phyloP scores from a whole-genome alignment of 2,797 vertebrate genomes.

The Microtus agrestis region DNA sequence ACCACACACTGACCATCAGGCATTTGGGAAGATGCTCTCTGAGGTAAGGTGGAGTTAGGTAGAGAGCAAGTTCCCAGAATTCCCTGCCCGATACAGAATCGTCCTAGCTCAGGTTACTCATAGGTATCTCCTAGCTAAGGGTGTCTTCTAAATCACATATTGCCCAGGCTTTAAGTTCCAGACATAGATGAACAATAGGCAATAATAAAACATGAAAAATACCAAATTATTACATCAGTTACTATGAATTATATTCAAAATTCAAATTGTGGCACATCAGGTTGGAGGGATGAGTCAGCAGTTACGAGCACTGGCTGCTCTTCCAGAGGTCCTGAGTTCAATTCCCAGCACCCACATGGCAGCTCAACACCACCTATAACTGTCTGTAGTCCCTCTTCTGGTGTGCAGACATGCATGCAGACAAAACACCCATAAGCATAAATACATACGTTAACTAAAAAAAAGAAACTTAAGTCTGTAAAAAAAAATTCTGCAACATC shows the following conservation, averaged over 20 bases:
- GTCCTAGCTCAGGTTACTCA: neutral
- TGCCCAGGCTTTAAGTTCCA: neutral
- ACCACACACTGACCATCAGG: neutral
- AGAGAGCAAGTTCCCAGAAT: neutral
- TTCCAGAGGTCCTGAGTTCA: neutral
- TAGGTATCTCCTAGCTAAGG: slow-evolving; percentile 2
- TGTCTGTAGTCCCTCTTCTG: neutral
- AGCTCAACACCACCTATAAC: neutral
- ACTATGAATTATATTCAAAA: neutral
- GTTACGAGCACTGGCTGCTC: neutral
- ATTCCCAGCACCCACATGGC: too few species aligned
- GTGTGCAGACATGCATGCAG: neutral
- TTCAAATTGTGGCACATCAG: neutral
- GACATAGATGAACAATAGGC: neutral
- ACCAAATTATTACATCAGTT: neutral
- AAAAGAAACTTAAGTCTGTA: neutral
- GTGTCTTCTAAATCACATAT: neutral
- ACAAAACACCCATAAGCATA: neutral
- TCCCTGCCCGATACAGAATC: neutral
- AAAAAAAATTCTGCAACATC: neutral
- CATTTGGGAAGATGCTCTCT: neutral
- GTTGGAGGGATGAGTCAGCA: neutral
- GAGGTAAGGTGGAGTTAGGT: neutral
- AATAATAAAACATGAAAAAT: slow-evolving; percentile 31
- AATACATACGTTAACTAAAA: neutral